Evolutionary conservation across 2,888 invertebrate species (phyloP).

Genomic region (Meloe dianella): DNA sequence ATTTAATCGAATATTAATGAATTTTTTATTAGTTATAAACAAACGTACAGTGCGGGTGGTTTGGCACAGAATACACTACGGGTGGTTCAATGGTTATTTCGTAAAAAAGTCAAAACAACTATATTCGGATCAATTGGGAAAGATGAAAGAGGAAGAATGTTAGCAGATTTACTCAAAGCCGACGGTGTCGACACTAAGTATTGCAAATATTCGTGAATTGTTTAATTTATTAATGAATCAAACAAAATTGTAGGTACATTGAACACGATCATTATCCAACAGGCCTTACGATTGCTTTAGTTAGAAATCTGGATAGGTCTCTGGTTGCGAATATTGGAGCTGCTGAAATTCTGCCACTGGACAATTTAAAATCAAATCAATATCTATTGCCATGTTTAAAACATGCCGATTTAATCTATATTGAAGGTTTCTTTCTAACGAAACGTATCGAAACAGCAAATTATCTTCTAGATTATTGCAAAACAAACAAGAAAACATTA

Average conservation of each 20-base stretch:
- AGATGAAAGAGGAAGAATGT: conserved; percentile 58
- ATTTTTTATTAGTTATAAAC: conserved; percentile 40
- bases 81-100: conserved; percentile 58
- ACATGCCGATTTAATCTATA: conserved; percentile 56
- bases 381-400: conserved; percentile 42
- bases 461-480: conserved; percentile 58
- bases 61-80: conserved; percentile 62
- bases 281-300: conserved; percentile 62
- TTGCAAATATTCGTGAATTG: no score
- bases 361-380: conserved; percentile 45
- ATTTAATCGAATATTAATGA: neutral
- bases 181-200: conserved; percentile 58
- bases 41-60: conserved; percentile 56
- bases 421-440: conserved; percentile 67
- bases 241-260: conserved; percentile 47
- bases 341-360: conserved; percentile 57
- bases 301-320: conserved; percentile 59
- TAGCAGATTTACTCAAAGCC: conserved; percentile 55
- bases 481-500: conserved; percentile 54
- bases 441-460: conserved; percentile 59
- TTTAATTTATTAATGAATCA: no score
- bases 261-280: conserved; percentile 56
- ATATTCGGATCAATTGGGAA: conserved; percentile 64
- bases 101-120: conserved; percentile 41
- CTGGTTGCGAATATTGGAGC: conserved; percentile 65